Base-by-base conservation (phyloP, 1,140 invertebrate species). In the Temnothorax longispinosus region DNA sequence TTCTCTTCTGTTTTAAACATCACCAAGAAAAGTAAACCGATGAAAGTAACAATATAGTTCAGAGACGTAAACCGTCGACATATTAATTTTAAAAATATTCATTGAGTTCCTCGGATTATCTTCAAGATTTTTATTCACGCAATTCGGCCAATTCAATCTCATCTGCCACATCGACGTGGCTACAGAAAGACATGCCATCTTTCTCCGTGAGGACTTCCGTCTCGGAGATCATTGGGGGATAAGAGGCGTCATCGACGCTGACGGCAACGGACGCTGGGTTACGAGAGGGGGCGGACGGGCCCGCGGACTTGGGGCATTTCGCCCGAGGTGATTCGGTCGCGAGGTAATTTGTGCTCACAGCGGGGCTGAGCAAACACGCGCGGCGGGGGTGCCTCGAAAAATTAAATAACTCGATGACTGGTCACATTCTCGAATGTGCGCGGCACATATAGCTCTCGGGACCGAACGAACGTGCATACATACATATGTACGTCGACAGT, bases 281-380 rank as follows among this genome's bases (percentile, higher is more conserved):
- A 85, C 81, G 74, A 88, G 90, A 89, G 86, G 76, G 72, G 88
- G 89, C 62, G 71, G 87, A 77, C 81, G 82, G 88, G 65, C 80
- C 78, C 78, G 78, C 50, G 84, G 78, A 80, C 87, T 75, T 50
- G 64, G 88, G 87, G 86, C 88, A 90, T 89, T 91, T 87, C 52
- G 88, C 87, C 89, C 75, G 91, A 92, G 93, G 92, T 93, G 93
- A 94, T 94, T 94, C 91, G 92, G 94, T 95, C 95, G 95, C 94
- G 94, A 96, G 95, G 96, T 96, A 96, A 96, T 96, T 96, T 96
- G 96, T 96, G 96, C 95, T 96, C 96, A 94, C 96, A 96, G 96
- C 96, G 93, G 96, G 96, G 93, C 93, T 96, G 96, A 96, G 96
- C 96, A 96, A 96, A 96, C 96, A 96, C 93, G 95, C 94, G 91